Base-by-base conservation (phyloP, 2,113 vertebrate species). In the Lepus americanus region DNA sequence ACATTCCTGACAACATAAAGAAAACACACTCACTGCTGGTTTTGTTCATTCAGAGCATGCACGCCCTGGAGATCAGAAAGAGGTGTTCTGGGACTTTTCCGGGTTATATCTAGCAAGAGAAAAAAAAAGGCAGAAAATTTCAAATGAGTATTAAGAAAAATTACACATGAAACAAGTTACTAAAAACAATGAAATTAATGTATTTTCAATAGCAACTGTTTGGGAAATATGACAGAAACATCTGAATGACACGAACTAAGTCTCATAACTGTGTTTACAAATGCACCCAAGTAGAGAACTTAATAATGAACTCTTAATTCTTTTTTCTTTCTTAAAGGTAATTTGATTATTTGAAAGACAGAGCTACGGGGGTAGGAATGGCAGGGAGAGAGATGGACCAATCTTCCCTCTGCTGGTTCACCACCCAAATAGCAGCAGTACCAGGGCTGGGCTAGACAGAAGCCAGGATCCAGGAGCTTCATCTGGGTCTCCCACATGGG, bases 21-120 rank as follows among this genome's bases (percentile, higher is more conserved):
- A 31, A 93, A 97, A 93, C 22, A 93, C 76, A 97, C 99, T 98
- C 98, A 99, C 99, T 99, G 97, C 79, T 99, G 98, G 0, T 97
- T 97, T 86, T 36, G 36, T 36, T 36, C 36, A 36, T 36, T 36
- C 36, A 36, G 36, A 36, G 36, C 36, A 36, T 36, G 36, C 36
- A 36, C 36, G 36, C 36, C 36, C 36, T 3, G 36, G 36, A 36
- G 36, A 36, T 36, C 36, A 36, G 36, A 36, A 36, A 36, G 36
- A 36, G 36, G 36, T 36, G 36, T 36, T 36, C 36, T 36, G 36
- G 36, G 36, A 36, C 36, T 36, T 36, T 36, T 36, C 36, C 36
- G 36, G 36, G 36, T 36, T 36, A 36, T 36, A 36, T 36, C 36
- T 36, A 36, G 36, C 36, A 36, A 36, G 36, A 36, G 36, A 36